phyloP scores from a whole-genome alignment of 2,888 invertebrate genomes.

The Metallyticus violacea region DNA sequence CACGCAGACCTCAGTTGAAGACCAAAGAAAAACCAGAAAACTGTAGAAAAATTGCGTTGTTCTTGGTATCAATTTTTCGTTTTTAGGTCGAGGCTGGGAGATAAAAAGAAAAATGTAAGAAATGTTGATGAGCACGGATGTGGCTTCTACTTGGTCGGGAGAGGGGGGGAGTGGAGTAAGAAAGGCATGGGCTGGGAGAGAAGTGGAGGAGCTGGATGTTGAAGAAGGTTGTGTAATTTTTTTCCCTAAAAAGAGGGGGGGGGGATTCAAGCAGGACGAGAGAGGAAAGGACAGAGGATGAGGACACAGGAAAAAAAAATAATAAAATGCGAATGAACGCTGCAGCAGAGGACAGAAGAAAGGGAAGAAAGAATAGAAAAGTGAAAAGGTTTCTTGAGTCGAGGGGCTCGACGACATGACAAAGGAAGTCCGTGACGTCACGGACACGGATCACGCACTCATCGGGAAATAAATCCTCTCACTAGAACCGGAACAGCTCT shows the following conservation, averaged over 20 bases:
- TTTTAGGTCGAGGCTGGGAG: not conserved
- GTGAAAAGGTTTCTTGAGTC: conserved; percentile 4
- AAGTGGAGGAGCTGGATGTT: not conserved
- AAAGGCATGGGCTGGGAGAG: not conserved
- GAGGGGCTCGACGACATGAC: not conserved
- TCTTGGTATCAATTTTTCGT: not conserved
- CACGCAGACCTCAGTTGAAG: too few relatives aligned
- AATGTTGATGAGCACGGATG: not conserved
- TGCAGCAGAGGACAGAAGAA: not conserved
- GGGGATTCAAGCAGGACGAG: not conserved
- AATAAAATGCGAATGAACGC: not conserved
- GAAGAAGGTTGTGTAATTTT: not conserved
- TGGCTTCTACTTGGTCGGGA: not conserved
- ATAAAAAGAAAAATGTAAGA: too few relatives aligned
- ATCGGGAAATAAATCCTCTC: conserved; percentile 2
- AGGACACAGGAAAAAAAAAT: not conserved
- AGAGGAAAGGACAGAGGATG: not conserved
- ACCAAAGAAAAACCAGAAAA: too few relatives aligned
- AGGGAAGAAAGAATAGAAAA: not conserved
- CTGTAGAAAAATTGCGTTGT: too few relatives aligned
- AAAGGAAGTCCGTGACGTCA: conserved; percentile 8
- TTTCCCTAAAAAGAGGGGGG: not conserved
- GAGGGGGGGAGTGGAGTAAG: not conserved
- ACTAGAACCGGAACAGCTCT: not conserved
- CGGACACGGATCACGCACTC: conserved; percentile 2